Base-by-base conservation (phyloP, 2,797 vertebrate genomes). In the Megaceryle alcyon region DNA sequence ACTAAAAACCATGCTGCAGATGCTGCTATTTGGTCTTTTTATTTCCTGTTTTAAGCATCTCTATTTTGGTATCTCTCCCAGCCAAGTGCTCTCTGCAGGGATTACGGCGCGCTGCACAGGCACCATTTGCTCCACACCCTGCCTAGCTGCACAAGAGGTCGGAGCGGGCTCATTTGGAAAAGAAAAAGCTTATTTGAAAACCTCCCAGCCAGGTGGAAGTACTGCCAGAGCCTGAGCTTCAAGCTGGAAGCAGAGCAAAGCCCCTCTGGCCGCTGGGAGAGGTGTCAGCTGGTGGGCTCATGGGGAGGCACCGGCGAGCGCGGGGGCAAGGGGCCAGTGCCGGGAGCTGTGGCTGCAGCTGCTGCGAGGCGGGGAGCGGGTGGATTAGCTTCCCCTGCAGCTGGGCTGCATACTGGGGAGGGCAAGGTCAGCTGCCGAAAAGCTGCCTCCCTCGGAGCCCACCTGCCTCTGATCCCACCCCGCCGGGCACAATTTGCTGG, bases 1-100 rank as follows among this genome's bases (percentile, higher is more conserved):
- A 17, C 82, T 83, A 6, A 86, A 92, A 92, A 85, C 29, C 83
- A 82, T 0, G 0, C 73, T 83, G 90, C 95, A 96, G 92, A 92
- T 94, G 94, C 91, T 95, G 82, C 86, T 69, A 10, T 85, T 91
- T 1, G 44, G 57, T 48, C 35, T 66, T 86, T 90, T 60, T 69
- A 80, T 76, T 84, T 94, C 80, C 92, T 85, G 86, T 88, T 95
- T 93, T 9, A 90, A 90, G 65, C 91, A 84, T 84, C 83, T 78
- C 84, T 72, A 10, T 70, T 68, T 81, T 35, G 73, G 76, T 88
- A 33, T 66, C 15, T 3, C 60, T 87, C 66, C 60, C 79, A 82
- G 92, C 54, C 68, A 48, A 90, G 92, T 1, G 11, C 90, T 88
- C 93, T 71, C 92, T 3, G 0, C 44, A 7, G 86, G 87, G 87